phyloP scores from a whole-genome alignment of 2,113 vertebrate genomes.

The Rhombomys opimus region DNA sequence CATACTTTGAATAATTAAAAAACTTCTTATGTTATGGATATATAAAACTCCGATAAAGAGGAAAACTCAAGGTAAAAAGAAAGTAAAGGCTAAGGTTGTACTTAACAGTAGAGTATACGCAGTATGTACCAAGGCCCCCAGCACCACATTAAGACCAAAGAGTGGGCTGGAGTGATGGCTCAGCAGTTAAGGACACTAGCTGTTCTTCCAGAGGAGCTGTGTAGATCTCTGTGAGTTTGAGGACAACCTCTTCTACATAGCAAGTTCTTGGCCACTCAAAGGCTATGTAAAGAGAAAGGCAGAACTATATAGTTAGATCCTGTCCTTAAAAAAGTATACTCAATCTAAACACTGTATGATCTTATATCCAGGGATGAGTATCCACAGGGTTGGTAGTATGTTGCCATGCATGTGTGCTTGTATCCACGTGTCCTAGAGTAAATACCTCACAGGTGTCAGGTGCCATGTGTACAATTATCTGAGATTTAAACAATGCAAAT shows the following conservation, averaged over 20 bases:
- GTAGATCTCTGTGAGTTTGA: neutral
- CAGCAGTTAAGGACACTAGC: neutral
- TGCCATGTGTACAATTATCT: neutral
- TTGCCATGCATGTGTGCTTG: neutral
- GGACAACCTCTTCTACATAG: neutral
- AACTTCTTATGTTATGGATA: neutral
- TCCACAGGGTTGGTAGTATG: neutral
- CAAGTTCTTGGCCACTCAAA: neutral
- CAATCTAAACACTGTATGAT: neutral
- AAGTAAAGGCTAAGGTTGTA: neutral
- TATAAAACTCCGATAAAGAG: neutral
- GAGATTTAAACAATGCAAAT: constrained; percentile 49
- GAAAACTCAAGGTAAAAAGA: neutral
- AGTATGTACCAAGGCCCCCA: neutral
- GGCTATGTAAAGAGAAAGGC: neutral
- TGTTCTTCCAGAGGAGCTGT: neutral
- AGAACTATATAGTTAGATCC: neutral
- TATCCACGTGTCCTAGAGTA: neutral
- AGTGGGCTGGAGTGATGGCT: neutral
- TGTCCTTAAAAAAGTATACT: neutral
- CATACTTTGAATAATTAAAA: neutral
- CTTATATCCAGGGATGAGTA: neutral
- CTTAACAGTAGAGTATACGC: neutral
- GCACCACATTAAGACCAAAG: neutral
- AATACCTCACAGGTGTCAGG: neutral